Evolutionary conservation across 2,113 vertebrate species (phyloP).

Genomic region (Paratilapia polleni): DNA sequence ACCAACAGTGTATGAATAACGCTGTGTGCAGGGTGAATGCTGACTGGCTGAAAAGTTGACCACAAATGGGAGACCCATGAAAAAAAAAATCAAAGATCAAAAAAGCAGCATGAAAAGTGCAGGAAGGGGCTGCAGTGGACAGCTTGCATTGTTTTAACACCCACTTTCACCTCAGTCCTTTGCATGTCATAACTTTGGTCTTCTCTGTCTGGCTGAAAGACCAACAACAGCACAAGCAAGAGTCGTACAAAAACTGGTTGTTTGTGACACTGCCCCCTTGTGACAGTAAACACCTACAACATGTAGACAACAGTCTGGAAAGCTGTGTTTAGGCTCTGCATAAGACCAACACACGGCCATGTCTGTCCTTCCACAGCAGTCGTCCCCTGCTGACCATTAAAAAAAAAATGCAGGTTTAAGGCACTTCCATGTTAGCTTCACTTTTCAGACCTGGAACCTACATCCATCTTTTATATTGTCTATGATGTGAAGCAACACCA

Average conservation of each 20-base stretch:
- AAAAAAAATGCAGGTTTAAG: not conserved
- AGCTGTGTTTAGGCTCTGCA: not conserved
- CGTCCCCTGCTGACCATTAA: not conserved
- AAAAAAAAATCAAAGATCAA: too few relatives aligned
- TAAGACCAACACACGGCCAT: not conserved
- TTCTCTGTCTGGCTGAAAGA: not conserved
- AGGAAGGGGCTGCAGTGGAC: too few relatives aligned
- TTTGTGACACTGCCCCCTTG: too few relatives aligned
- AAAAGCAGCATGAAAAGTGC: too few relatives aligned
- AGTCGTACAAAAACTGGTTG: too few relatives aligned
- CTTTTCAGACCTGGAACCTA: not conserved
- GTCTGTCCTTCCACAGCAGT: not conserved
- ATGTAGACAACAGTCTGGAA: too few relatives aligned
- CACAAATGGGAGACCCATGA: too few relatives aligned
- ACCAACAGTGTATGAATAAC: not conserved
- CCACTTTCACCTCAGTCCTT: not conserved
- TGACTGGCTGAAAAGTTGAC: too few relatives aligned
- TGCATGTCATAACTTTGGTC: not conserved
- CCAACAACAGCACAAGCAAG: not conserved
- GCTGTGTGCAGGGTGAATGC: too few relatives aligned
- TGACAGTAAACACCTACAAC: too few relatives aligned
- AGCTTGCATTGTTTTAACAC: not conserved
- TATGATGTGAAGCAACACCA: not conserved
- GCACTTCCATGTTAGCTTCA: not conserved
- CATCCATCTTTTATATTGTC: not conserved